These are phyloP conservation scores for Burhinus oedicnemus DNA, from an alignment of 2,113 vertebrate species.

Conservation along the genomic window DNA sequence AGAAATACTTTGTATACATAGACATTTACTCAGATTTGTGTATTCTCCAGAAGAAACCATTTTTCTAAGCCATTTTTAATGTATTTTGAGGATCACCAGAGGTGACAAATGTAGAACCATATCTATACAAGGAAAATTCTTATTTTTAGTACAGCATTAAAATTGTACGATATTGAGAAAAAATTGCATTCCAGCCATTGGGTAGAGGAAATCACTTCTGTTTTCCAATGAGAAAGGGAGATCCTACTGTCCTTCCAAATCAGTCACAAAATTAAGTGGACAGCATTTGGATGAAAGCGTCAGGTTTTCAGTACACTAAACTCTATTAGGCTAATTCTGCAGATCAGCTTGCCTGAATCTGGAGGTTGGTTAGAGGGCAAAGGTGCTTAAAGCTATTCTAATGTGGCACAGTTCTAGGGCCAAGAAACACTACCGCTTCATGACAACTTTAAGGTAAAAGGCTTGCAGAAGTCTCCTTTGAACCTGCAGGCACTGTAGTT, in stretches of 20 bases:
- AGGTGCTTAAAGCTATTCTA: not conserved
- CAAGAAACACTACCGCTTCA: constrained; percentile 2
- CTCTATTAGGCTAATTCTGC: constrained; percentile 9
- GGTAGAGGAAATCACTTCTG: not conserved
- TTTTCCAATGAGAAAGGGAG: not conserved
- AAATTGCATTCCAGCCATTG: not conserved
- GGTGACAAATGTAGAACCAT: constrained; percentile 1
- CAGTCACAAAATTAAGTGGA: not conserved
- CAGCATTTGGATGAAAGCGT: not conserved
- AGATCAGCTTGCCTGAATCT: not conserved
- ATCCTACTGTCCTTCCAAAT: not conserved
- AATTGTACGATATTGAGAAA: not conserved
- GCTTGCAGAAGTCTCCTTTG: constrained; percentile 38
- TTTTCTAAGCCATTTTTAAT: constrained; percentile 72
- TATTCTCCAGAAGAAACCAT: constrained; percentile 53
- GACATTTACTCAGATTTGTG: constrained; percentile 69
- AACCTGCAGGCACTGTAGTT: constrained; percentile 25
- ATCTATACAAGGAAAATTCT: not conserved
- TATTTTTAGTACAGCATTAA: constrained; percentile 6
- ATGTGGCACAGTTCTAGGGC: constrained; percentile 4
- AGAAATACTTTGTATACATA: constrained; percentile 70
- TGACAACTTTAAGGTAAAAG: constrained; percentile 17
- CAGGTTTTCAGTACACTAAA: not conserved
- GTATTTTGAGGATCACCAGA: constrained; percentile 54
- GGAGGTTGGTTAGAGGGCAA: constrained; percentile 9